phyloP scores from a whole-genome alignment of 2,797 vertebrate genomes.

The Protosalanx chinensis region DNA sequence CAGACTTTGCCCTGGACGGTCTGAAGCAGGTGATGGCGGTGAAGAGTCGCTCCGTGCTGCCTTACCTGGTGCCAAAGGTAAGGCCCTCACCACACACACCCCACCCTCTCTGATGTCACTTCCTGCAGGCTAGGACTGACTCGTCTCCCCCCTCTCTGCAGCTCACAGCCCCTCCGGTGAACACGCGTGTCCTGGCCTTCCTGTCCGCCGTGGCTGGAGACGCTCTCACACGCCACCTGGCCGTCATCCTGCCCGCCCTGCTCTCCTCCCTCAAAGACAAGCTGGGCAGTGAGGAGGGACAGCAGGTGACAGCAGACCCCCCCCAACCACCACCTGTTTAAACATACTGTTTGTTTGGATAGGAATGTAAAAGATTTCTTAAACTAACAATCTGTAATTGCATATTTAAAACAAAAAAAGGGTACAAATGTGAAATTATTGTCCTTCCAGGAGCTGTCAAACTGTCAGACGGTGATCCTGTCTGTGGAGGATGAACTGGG shows the following conservation, averaged over 20 bases:
- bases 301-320: conserved; percentile 70
- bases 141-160: conserved; percentile 46
- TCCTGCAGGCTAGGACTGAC: background rate
- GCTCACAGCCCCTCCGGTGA: conserved; percentile 91
- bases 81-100: background rate
- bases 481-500: conserved; percentile 94
- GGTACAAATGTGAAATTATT: background rate
- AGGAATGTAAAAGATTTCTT: too few relatives aligned
- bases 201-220: conserved; percentile 95
- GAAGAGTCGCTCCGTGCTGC: conserved; percentile 96
- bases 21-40: conserved; percentile 99
- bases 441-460: conserved; percentile 82
- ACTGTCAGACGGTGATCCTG: conserved; percentile 92
- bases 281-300: conserved; percentile 85
- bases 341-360: too few relatives aligned
- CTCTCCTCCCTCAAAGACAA: conserved; percentile 91
- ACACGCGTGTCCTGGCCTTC: conserved; percentile 94
- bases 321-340: background rate
- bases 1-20: conserved; percentile 93
- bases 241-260: conserved; percentile 92
- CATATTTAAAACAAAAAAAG: background rate
- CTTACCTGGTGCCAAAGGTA: conserved; percentile 97
- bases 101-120: background rate
- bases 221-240: conserved; percentile 90
- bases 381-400: too few relatives aligned